Conservation (phyloP, 1,140 invertebrate species). For the Drosophila erecta region DNA sequence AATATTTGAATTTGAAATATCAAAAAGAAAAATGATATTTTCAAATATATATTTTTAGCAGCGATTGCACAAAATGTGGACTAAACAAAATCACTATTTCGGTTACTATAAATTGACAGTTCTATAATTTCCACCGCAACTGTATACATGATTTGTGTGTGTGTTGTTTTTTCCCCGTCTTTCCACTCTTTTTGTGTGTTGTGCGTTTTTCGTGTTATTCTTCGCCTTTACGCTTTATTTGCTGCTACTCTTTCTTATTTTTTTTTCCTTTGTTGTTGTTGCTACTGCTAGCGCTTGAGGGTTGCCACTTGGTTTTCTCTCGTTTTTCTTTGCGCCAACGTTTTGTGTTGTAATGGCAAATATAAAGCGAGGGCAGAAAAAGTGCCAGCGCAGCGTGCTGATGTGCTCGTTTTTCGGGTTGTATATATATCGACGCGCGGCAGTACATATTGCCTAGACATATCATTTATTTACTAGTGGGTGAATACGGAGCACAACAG, state of each 20-base stretch:
- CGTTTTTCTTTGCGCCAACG: constrained; percentile 34
- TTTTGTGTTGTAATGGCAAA: constrained; percentile 51
- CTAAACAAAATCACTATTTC: not conserved
- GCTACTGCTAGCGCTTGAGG: constrained; percentile 44
- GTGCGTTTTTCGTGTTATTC: constrained; percentile 52
- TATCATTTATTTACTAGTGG: constrained; percentile 20
- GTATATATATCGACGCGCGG: constrained; percentile 46
- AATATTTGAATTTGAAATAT: not conserved
- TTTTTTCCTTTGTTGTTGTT: constrained; percentile 48
- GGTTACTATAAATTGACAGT: not conserved
- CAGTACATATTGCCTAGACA: constrained; percentile 6
- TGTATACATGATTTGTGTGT: constrained; percentile 34
- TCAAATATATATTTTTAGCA: no score
- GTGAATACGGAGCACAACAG: constrained; percentile 11
- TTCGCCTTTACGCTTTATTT: constrained; percentile 41
- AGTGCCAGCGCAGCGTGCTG: constrained; percentile 52
- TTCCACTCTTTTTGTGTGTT: constrained; percentile 15
- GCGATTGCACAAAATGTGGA: not conserved
- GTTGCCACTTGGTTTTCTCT: constrained; percentile 48
- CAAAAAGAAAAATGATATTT: not conserved
- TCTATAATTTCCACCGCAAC: constrained; percentile 8
- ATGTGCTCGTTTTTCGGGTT: constrained; percentile 53
- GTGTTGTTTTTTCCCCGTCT: constrained; percentile 14
- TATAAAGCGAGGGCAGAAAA: constrained; percentile 27
- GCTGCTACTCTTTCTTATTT: constrained; percentile 38